These are phyloP conservation scores for Bubo scandiacus DNA, from an alignment of 2,113 vertebrate genomes.

Conservation along the genomic window DNA sequence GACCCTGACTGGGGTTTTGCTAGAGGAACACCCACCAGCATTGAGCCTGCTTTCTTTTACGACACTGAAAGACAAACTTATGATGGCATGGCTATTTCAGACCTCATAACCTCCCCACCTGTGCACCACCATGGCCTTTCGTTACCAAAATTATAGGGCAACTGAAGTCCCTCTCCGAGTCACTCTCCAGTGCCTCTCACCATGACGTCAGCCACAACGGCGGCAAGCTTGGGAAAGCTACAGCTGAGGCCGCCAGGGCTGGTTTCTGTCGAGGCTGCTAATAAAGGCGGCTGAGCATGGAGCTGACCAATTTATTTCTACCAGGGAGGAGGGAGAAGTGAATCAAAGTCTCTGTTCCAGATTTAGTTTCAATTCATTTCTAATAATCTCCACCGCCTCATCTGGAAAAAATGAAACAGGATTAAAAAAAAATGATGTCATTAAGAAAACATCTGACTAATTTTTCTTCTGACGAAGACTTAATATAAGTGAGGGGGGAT, in stretches of 20 bases:
- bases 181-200: neutral
- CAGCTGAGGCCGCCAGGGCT: neutral
- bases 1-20: rapidly evolving
- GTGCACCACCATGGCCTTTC: neutral
- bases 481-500: slow-evolving; percentile 57
- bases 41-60: neutral
- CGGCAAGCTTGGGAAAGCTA: neutral
- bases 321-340: slow-evolving; percentile 40
- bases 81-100: slow-evolving; percentile 16
- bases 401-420: slow-evolving; percentile 64
- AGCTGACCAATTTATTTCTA: slow-evolving; percentile 61
- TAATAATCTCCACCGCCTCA: slow-evolving; percentile 55
- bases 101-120: slow-evolving; percentile 39
- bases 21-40: neutral
- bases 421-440: slow-evolving; percentile 63
- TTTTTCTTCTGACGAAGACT: slow-evolving; percentile 67
- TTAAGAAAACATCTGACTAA: slow-evolving; percentile 66
- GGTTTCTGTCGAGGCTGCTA: slow-evolving; percentile 41
- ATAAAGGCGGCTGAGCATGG: slow-evolving; percentile 39
- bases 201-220: neutral
- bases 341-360: slow-evolving; percentile 72
- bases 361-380: slow-evolving; percentile 62
- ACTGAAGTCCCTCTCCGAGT: neutral
- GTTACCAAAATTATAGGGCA: slow-evolving; percentile 35
- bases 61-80: neutral